phyloP scores from a whole-genome alignment of 1,140 invertebrate genomes.

The Ostrea denselamellosa region DNA sequence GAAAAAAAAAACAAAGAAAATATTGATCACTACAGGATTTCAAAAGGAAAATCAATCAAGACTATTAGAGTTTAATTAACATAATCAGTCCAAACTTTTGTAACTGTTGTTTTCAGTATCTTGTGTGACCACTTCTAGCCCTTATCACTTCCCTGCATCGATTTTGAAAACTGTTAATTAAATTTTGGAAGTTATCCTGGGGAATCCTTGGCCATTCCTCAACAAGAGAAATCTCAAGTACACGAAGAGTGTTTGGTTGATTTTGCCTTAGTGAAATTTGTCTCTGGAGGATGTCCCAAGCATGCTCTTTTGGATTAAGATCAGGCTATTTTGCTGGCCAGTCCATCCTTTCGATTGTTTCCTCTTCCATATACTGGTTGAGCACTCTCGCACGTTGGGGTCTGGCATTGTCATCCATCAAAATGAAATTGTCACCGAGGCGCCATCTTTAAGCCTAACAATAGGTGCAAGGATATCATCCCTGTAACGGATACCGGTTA shows the following conservation, averaged over 20 bases:
- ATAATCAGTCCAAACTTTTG: too few relatives aligned
- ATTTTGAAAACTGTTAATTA: background rate
- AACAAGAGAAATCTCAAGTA: background rate
- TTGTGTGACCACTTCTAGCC: background rate
- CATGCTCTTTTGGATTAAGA: background rate
- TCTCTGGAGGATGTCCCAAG: background rate
- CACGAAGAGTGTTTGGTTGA: background rate
- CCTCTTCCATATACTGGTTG: background rate
- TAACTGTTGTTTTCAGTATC: background rate
- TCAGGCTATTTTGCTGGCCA: background rate
- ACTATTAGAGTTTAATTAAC: too few relatives aligned
- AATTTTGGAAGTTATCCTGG: background rate
- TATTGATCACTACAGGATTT: too few relatives aligned
- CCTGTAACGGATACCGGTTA: conserved; percentile 48
- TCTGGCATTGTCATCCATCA: background rate
- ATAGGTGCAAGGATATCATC: conserved; percentile 42
- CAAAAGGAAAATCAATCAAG: too few relatives aligned
- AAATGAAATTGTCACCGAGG: background rate
- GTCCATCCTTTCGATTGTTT: background rate
- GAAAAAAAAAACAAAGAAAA: too few relatives aligned
- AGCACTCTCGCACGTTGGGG: background rate
- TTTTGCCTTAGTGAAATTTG: background rate
- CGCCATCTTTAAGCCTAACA: background rate
- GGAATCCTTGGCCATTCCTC: conserved; percentile 27
- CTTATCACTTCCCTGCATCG: background rate